Conservation (phyloP, 92 coral and sea anemone species). For the Palythoa caribaeorum region DNA sequence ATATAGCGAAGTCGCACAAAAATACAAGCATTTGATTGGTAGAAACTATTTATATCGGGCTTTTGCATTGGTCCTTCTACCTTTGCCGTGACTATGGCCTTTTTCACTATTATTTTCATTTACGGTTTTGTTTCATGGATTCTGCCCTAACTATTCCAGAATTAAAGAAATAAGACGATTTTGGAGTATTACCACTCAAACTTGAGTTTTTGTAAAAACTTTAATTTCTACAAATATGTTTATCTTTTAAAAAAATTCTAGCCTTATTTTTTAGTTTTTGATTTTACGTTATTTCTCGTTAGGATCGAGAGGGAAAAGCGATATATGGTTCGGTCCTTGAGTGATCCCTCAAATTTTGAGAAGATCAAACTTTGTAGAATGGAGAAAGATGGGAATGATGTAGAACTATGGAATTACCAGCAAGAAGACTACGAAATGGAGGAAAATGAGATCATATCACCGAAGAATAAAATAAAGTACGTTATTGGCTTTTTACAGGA, state of each 20-base stretch:
- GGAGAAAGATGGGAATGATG: constrained; percentile 39
- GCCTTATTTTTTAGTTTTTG: background rate
- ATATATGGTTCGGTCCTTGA: constrained; percentile 61
- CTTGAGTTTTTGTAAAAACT: no score
- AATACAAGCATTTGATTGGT: no score
- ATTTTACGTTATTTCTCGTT: background rate
- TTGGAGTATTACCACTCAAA: no score
- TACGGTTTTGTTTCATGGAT: no score
- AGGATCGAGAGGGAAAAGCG: constrained; percentile 59
- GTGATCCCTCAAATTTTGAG: constrained; percentile 68
- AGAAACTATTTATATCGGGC: no score
- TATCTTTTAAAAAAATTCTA: background rate
- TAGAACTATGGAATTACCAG: constrained; percentile 2
- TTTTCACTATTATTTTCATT: no score
- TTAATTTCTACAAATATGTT: no score
- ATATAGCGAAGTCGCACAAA: no score
- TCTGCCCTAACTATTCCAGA: no score
- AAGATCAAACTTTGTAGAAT: constrained; percentile 50
- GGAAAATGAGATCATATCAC: constrained; percentile 26
- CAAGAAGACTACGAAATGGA: constrained; percentile 1
- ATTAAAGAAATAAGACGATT: no score
- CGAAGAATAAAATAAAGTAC: constrained; percentile 24
- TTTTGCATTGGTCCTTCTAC: no score
- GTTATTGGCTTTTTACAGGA: background rate
- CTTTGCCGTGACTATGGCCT: no score